Evolutionary conservation across 2,113 vertebrate genomes (phyloP), one percentile per base, ranked within the genome.

Genomic region (Mustelus asterias): DNA sequence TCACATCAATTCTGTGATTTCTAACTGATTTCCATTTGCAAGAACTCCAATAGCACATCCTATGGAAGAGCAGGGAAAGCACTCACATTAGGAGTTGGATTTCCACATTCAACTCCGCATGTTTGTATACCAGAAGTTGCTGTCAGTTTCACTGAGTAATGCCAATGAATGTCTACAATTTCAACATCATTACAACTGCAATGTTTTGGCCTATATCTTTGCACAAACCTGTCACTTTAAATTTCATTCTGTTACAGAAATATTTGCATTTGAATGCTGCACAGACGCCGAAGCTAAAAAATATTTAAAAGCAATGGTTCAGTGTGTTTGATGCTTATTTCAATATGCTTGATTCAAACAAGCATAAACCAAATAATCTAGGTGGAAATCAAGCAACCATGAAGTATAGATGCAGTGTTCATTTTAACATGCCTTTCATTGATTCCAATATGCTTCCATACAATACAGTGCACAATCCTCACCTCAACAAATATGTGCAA

Each of bases 171-270:
- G 72, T 76, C 33, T 29, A 76, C 72, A 76, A 76, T 76, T 76
- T 76, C 72, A 76, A 76, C 72, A 76, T 76, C 72, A 24, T 33
- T 76, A 76, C 29, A 76, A 76, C 72, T 76, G 72, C 72, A 76
- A 76, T 33, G 26, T 76, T 33, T n/a, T 26, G 72, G 72, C 33
- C 29, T 76, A 33, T 76, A 76, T 72, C 41, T 95, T 29, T 72
- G 48, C 67, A 95, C 67, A 72, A 95, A 72, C 20, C 41, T 95
- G 67, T 95, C 93, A 95, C 67, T 95, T 95, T 95, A 72, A 95
- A 95, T 95, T 72, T 54, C 41, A 72, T 72, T 58, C 67, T 69
- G 48, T 26, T 70, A 95, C 48, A 11, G 26, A 67, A 33, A 72
- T 44, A 54, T 69, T 48, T 95, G 67, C 3, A 72, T 48, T 95